Base-by-base conservation (phyloP, 2,797 vertebrate genomes). In the Melanotaenia nigrans region DNA sequence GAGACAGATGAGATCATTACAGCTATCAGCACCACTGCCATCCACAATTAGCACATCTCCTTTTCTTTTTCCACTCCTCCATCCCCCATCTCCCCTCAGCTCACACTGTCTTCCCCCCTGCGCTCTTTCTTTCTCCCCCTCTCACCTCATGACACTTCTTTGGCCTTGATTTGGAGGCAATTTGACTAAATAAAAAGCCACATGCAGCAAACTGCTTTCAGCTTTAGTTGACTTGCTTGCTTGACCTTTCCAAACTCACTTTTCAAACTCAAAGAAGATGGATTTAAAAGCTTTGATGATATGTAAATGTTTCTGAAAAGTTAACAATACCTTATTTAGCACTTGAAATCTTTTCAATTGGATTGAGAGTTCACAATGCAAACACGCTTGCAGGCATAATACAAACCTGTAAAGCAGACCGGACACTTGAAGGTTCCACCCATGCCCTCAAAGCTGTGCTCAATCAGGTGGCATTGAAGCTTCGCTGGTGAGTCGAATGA, bases 381-480 rank as follows among this genome's bases (percentile, higher is more conserved):
- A 47, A 64, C 30, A 61, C 1, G 11, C 62, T 51, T 28, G 22
- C 10, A 6, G 32, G 54, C 18, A 35, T 42, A 58, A 36, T 70
- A 85, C 89, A 14, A 93, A 97, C 98, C 98, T 96, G 96, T 99
- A 87, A 99, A 99, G 93, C 98, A 99, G 89, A 99, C 98, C 0
- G 98, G 98, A 88, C 98, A 99, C 92, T 99, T 99, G 93, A 99
- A 99, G 78, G 97, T 99, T 78, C 98, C 98, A 20, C 98, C 98
- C 98, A 99, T 99, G 76, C 97, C 97, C 94, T 99, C 97, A 61
- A 99, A 99, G 94, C 98, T 99, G 95, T 99, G 98, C 90, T 99
- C 97, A 79, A 98, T 99, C 93, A 99, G 95, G 90, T 99, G 98
- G 89, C 97, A 99, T 90, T 99, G 98, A 68, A 99, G 97, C 87